phyloP scores from a whole-genome alignment of 2,888 invertebrate species.

The Ptychoptera albimana region DNA sequence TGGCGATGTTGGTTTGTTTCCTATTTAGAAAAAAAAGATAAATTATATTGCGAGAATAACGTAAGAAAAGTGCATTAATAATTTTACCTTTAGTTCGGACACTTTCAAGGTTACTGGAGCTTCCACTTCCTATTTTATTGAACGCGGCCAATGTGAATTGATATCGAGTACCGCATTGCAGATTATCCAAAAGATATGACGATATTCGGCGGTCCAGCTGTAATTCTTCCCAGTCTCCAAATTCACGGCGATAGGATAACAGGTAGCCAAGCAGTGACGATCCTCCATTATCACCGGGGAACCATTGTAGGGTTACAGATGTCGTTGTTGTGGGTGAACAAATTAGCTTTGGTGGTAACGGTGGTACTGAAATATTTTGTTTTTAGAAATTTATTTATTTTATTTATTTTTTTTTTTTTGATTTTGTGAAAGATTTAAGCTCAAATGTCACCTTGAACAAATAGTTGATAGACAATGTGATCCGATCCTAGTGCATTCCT shows the following conservation, averaged over 20 bases:
- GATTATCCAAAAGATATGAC: slow-evolving; percentile 50
- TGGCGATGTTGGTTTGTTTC: slow-evolving; percentile 45
- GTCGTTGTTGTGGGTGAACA: slow-evolving; percentile 34
- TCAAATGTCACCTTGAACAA: slow-evolving; percentile 42
- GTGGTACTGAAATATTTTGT: slow-evolving; percentile 31
- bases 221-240: slow-evolving; percentile 38
- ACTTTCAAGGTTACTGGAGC: slow-evolving; percentile 46
- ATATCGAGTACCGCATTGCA: slow-evolving; percentile 65
- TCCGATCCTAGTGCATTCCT: slow-evolving; percentile 35
- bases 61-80: no score
- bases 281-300: slow-evolving; percentile 35
- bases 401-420: no score
- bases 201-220: slow-evolving; percentile 34
- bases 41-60: no score
- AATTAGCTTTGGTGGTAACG: slow-evolving; percentile 35
- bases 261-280: slow-evolving; percentile 36
- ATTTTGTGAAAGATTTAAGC: no score
- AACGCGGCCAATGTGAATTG: slow-evolving; percentile 56
- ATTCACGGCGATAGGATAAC: slow-evolving; percentile 34
- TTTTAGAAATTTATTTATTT: no score
- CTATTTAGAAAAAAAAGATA: slow-evolving; percentile 11
- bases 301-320: slow-evolving; percentile 37
- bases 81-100: slow-evolving; percentile 63
- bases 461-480: slow-evolving; percentile 35
- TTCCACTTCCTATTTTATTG: slow-evolving; percentile 60